Evolutionary conservation across 1,140 invertebrate species (phyloP), one percentile per base, ranked within the genome.

Genomic region (Argopecten irradians): DNA sequence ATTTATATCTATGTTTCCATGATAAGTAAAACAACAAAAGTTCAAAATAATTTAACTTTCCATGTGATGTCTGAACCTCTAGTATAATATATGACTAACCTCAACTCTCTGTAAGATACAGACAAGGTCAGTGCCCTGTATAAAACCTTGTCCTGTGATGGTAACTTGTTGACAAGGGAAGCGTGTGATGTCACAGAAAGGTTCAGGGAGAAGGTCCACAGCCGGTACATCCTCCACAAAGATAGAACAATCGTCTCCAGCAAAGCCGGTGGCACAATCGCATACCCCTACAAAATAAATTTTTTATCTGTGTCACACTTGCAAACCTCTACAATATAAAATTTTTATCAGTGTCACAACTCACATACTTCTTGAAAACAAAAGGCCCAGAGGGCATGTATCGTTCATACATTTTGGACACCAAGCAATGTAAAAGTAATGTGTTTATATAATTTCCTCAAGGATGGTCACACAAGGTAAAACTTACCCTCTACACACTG

Each of bases 201-300:
- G 33, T 41, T 89, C 82, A 0, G 89, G 82, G 14, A 85, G 35
- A 8, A 46, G 22, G 14, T 90, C 88, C 13, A 93, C 83, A 22
- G 46, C 55, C 11, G 92, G 91, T 3, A 90, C 86, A 32, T 33
- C 35, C n/a, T 16, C 86, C 11, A 86, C 19, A 41, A 83, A 87
- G 7, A 90, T 34, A 14, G 89, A 87, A 43, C 92, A 93, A 86
- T 92, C 91, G 34, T 92, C 91, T 8, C 90, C 92, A 82, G 32
- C 85, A 85, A 85, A 92, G 35, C 86, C 89, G 34, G 87, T 35
- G 43, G 89, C 85, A 89, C 92, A 93, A 13, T 34, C 34, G 88
- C 92, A 93, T 16, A 83, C 71, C 83, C 89, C 92, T 93, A 35
- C 1, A 34, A 84, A 43, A 87, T 33, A 34, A 39, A 82, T n/a